phyloP scores from a whole-genome alignment of 2,113 vertebrate species.

The Leucopsar rothschildi region DNA sequence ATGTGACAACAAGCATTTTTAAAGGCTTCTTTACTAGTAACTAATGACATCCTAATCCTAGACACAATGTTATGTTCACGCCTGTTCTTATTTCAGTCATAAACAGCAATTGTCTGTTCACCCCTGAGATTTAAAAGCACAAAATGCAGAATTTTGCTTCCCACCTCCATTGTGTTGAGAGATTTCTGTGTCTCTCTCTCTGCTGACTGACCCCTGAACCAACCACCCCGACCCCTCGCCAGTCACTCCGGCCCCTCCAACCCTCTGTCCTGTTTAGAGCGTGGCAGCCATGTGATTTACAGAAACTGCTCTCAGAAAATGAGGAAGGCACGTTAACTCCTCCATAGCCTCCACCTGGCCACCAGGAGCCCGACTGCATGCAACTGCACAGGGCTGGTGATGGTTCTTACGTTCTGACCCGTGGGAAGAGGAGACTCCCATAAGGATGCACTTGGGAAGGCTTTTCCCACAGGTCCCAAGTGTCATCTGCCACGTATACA shows the following conservation, averaged over 20 bases:
- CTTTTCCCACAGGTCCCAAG: neutral
- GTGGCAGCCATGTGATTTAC: neutral
- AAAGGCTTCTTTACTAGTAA: neutral
- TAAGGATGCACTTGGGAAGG: neutral
- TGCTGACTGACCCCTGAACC: neutral
- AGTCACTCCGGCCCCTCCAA: neutral
- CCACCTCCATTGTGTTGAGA: neutral
- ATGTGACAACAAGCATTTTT: neutral
- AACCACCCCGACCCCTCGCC: neutral
- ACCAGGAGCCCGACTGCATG: rapidly evolving
- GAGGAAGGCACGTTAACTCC: neutral
- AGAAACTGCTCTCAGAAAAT: neutral
- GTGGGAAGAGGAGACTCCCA: neutral
- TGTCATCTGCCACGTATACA: rapidly evolving
- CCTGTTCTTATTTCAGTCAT: neutral
- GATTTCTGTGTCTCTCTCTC: neutral
- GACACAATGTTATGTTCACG: neutral
- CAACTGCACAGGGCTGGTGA: rapidly evolving
- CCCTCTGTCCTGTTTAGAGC: neutral
- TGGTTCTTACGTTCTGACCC: neutral
- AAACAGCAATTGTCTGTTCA: neutral
- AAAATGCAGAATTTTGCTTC: neutral
- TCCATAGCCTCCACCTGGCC: neutral
- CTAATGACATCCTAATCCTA: neutral
- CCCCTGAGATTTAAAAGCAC: neutral